Conservation (phyloP, 53 echinoderm and acorn worm genomes). For the Henricia sp. region DNA sequence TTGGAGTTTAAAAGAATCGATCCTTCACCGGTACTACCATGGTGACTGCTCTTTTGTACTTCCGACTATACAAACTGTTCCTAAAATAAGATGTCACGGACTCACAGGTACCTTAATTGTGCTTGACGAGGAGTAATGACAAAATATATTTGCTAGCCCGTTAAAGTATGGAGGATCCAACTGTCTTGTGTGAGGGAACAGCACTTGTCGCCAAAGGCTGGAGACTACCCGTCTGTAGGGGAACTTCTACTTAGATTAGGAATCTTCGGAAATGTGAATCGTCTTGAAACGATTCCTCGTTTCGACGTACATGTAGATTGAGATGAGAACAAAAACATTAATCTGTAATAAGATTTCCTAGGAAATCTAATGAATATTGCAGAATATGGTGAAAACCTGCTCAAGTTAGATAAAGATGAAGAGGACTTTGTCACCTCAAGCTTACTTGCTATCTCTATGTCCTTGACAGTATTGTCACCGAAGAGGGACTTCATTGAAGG, state of each 20-base stretch:
- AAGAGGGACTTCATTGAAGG: constrained; percentile 5
- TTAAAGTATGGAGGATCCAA: background rate
- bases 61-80: background rate
- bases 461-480: constrained; percentile 5
- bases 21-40: background rate
- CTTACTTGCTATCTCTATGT: constrained; percentile 16
- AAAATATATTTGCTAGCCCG: background rate
- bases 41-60: background rate
- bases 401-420: too few species aligned
- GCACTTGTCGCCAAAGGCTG: background rate
- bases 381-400: constrained; percentile 2
- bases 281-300: background rate
- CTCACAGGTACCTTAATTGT: background rate
- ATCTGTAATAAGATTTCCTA: background rate
- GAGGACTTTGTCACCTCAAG: background rate
- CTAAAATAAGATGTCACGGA: background rate
- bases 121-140: background rate
- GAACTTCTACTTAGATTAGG: background rate
- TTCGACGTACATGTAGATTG: background rate
- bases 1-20: background rate
- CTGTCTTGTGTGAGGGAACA: background rate
- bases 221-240: background rate
- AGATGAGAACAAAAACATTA: background rate
- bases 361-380: constrained; percentile 1
- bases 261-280: background rate